Conservation (phyloP, 2,113 vertebrate species). For the Pongo pygmaeus region DNA sequence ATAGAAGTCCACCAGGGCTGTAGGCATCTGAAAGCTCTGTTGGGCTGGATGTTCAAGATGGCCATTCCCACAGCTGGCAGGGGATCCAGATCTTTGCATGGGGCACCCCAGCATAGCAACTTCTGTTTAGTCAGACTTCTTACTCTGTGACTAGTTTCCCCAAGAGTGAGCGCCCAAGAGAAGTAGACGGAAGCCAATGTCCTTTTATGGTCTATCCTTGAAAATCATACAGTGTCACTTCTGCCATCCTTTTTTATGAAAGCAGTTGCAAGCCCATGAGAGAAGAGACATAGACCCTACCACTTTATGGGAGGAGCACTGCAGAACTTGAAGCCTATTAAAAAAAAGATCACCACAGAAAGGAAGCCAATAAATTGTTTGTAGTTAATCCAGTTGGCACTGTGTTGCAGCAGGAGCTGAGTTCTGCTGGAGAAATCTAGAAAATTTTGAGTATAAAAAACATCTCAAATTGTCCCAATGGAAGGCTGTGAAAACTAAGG, state of each 20-base stretch:
- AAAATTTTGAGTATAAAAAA: not conserved
- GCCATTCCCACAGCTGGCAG: not conserved
- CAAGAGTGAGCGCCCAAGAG: not conserved
- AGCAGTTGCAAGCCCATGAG: not conserved
- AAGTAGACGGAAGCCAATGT: not conserved
- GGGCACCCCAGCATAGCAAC: not conserved
- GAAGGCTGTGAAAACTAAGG: not conserved
- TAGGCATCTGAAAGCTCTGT: not conserved
- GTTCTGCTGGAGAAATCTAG: not conserved
- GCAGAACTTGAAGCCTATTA: not conserved
- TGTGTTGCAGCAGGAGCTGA: not conserved
- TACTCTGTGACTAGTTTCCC: not conserved
- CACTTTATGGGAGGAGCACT: not conserved
- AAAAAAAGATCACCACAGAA: not conserved
- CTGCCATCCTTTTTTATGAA: not conserved
- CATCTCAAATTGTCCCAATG: not conserved
- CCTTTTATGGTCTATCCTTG: not conserved
- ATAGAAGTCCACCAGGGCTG: not conserved
- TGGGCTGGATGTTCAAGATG: not conserved
- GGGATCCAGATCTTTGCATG: not conserved
- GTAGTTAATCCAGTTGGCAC: not conserved
- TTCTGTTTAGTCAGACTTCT: not conserved
- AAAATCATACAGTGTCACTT: not conserved
- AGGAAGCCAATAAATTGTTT: not conserved
- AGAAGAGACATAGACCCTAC: not conserved